phyloP scores from a whole-genome alignment of 2,113 vertebrate species.

The Thryonomys swinderianus region DNA sequence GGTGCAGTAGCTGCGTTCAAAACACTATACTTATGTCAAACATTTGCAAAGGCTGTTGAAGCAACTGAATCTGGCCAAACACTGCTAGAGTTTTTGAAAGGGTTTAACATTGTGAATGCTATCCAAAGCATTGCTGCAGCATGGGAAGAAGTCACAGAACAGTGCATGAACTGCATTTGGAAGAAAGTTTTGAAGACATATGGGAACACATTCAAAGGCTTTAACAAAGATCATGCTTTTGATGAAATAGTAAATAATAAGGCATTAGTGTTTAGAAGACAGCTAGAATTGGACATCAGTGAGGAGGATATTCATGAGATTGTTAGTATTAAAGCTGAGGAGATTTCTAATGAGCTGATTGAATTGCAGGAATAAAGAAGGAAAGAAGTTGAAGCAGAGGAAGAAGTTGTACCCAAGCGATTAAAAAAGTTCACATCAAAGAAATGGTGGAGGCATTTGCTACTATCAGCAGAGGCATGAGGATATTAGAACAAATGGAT shows the following conservation, averaged over 20 bases:
- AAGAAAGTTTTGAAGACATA: neutral
- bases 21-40: neutral
- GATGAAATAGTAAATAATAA: neutral
- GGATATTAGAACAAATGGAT: neutral
- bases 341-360: neutral
- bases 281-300: neutral
- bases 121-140: neutral
- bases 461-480: neutral
- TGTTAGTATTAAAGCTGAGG: neutral
- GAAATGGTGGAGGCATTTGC: conserved; percentile 6
- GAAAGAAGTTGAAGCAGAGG: neutral
- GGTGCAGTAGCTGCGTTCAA: neutral
- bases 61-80: neutral
- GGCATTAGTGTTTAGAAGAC: neutral
- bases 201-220: neutral
- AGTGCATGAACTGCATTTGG: neutral
- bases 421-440: neutral
- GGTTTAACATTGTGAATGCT: neutral
- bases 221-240: neutral
- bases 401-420: neutral
- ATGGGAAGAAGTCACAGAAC: neutral
- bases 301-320: neutral
- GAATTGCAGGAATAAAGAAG: neutral
- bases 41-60: neutral
- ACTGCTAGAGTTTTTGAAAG: neutral